Evolutionary conservation across 2,888 invertebrate genomes (phyloP).

Genomic region (Spicauda simplicius): DNA sequence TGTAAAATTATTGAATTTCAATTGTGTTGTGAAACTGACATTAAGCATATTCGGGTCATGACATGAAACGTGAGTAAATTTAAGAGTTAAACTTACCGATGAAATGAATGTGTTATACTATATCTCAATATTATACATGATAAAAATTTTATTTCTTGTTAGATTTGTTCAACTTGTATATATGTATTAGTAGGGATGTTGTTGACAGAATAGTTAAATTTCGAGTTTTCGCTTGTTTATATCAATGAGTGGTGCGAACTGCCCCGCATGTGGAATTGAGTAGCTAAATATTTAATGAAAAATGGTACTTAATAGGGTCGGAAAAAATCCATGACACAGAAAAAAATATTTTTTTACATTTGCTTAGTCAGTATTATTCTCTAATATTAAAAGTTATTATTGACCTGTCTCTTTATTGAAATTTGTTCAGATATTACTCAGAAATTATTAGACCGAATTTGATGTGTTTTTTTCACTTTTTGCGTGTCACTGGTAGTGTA

Average conservation of each 20-base stretch:
- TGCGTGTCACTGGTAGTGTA: background rate
- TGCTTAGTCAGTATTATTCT: conserved; percentile 22
- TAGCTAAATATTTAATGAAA: conserved; percentile 25
- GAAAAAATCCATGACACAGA: conserved; percentile 30
- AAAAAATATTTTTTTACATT: conserved; percentile 35
- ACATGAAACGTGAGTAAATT: conserved; percentile 60
- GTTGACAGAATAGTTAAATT: conserved; percentile 37
- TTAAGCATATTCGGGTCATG: conserved; percentile 59
- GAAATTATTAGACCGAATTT: background rate
- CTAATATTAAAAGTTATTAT: background rate
- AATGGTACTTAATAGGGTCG: conserved; percentile 39
- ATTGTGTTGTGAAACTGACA: conserved; percentile 37
- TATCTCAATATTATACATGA: conserved; percentile 53
- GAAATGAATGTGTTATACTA: conserved; percentile 41
- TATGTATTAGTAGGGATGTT: conserved; percentile 46
- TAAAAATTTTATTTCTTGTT: conserved; percentile 68
- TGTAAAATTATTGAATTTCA: conserved; percentile 35
- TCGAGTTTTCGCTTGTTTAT: conserved; percentile 48
- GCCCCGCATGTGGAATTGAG: conserved; percentile 30
- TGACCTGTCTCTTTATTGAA: background rate
- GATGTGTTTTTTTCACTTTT: background rate
- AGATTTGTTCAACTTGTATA: conserved; percentile 57
- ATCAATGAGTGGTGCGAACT: conserved; percentile 35
- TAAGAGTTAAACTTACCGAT: conserved; percentile 42
- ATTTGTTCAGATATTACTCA: background rate